A percentile compares a stretch with the other conserved stretches of the same genome.
phyloP scores from a whole-genome alignment of 2,888 invertebrate genomes.

The Conistra vaccinii region DNA sequence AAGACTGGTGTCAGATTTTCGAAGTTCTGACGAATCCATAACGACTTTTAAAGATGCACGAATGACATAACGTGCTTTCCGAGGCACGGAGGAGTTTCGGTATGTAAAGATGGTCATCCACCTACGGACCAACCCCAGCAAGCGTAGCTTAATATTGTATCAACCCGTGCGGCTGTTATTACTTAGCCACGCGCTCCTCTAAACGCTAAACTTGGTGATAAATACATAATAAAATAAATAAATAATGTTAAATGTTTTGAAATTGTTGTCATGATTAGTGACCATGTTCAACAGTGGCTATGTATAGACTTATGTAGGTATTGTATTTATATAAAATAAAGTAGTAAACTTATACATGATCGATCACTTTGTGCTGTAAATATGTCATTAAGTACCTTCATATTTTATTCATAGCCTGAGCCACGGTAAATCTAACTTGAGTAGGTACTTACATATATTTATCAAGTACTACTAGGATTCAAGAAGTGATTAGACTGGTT shows the following conservation, averaged over 20 bases:
- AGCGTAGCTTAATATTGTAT: no score
- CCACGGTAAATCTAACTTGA: constrained; percentile 35
- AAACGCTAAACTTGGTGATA: neutral
- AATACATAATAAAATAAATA: neutral
- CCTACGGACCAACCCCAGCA: no score
- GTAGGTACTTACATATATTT: constrained; percentile 21
- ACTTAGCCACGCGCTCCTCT: no score
- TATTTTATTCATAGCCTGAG: constrained; percentile 53
- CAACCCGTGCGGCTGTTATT: no score
- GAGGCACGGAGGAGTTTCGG: no score
- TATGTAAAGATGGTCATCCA: no score
- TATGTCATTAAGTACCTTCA: constrained; percentile 54
- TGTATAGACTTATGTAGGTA: constrained; percentile 20
- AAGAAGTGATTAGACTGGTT: constrained; percentile 16
- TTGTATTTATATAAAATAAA: constrained; percentile 21
- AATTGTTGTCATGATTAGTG: neutral
- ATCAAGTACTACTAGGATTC: neutral
- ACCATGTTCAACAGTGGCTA: neutral
- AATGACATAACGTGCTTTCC: no score
- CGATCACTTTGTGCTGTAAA: constrained; percentile 46
- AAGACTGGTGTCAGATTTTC: no score
- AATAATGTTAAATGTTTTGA: neutral
- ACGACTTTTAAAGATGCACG: no score
- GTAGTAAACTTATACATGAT: constrained; percentile 44
- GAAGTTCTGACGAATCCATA: no score